Evolutionary conservation across 2,888 invertebrate species (phyloP).

Genomic region (Aporophyla nigra): DNA sequence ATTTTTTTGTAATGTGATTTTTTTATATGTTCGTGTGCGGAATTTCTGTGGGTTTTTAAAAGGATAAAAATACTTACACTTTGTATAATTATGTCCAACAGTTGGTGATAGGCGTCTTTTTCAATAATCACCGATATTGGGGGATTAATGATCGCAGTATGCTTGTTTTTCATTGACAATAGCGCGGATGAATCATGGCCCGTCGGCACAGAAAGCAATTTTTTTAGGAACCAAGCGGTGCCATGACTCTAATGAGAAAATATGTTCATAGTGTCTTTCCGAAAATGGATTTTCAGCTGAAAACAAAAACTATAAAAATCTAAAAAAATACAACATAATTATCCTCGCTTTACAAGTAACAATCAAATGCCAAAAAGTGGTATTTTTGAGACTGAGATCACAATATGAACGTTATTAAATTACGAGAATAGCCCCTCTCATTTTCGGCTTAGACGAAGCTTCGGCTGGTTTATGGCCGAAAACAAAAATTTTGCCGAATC

Average conservation of each 20-base stretch:
- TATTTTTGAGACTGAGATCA: too few relatives aligned
- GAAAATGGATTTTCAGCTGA: too few relatives aligned
- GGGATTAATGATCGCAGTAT: background rate
- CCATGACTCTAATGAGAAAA: background rate
- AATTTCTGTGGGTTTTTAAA: constrained; percentile 22
- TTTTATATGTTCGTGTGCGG: constrained; percentile 29
- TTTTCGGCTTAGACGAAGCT: too few relatives aligned
- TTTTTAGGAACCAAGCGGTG: background rate
- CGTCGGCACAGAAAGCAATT: background rate
- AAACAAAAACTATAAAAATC: too few relatives aligned
- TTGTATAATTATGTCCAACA: background rate
- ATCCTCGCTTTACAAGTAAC: too few relatives aligned
- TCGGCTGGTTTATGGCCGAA: too few relatives aligned
- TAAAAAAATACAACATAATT: too few relatives aligned
- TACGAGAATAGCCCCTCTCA: too few relatives aligned
- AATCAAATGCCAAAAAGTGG: too few relatives aligned
- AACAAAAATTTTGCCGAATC: too few relatives aligned
- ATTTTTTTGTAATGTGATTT: constrained; percentile 50
- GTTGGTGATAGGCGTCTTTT: constrained; percentile 14
- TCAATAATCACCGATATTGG: background rate
- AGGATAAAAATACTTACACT: constrained; percentile 1
- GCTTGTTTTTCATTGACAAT: background rate
- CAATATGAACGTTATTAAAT: too few relatives aligned
- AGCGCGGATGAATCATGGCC: too few relatives aligned
- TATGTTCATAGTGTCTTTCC: background rate